These are phyloP conservation scores for Planiliza haematocheilus DNA, from an alignment of 2,113 vertebrate species.

Conservation along the genomic window DNA sequence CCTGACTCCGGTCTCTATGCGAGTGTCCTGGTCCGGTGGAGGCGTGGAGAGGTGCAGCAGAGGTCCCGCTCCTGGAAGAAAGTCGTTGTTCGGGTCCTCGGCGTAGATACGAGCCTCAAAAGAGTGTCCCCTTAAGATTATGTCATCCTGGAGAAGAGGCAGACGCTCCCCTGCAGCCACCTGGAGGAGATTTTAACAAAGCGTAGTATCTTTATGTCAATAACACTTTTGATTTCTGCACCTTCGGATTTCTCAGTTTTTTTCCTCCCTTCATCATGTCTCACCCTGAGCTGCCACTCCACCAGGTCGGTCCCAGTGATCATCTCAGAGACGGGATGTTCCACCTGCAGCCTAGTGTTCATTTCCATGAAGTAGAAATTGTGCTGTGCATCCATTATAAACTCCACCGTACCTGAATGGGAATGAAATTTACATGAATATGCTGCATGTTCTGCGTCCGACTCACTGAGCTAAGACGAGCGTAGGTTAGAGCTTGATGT, in stretches of 20 bases:
- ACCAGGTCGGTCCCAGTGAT: slow-evolving; percentile 97
- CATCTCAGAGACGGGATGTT: slow-evolving; percentile 98
- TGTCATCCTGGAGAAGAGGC: slow-evolving; percentile 93
- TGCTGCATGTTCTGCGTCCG: background rate
- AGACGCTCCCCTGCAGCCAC: slow-evolving; percentile 95
- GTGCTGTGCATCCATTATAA: slow-evolving; percentile 96
- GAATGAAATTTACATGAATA: background rate
- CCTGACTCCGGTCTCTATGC: slow-evolving; percentile 96
- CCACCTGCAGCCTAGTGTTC: slow-evolving; percentile 98
- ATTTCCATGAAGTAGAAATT: slow-evolving; percentile 99
- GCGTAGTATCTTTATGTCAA: background rate
- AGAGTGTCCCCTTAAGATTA: slow-evolving; percentile 90
- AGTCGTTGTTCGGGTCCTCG: slow-evolving; percentile 93
- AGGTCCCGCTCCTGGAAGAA: slow-evolving; percentile 93
- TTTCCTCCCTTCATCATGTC: slow-evolving; percentile 1
- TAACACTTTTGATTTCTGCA: too few relatives aligned
- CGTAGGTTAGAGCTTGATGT: background rate
- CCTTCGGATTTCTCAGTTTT: too few relatives aligned
- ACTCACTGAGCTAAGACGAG: background rate
- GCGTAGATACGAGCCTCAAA: slow-evolving; percentile 98
- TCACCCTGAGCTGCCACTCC: slow-evolving; percentile 97
- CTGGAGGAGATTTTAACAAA: slow-evolving; percentile 75
- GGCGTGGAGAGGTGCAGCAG: slow-evolving; percentile 93
- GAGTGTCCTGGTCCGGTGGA: slow-evolving; percentile 81
- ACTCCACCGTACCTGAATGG: slow-evolving; percentile 94